Percentiles rank a stretch among this genome's conserved stretches.
These are phyloP conservation scores for Percina caprodes DNA, from an alignment of 2,113 vertebrate species.

Conservation along the genomic window DNA sequence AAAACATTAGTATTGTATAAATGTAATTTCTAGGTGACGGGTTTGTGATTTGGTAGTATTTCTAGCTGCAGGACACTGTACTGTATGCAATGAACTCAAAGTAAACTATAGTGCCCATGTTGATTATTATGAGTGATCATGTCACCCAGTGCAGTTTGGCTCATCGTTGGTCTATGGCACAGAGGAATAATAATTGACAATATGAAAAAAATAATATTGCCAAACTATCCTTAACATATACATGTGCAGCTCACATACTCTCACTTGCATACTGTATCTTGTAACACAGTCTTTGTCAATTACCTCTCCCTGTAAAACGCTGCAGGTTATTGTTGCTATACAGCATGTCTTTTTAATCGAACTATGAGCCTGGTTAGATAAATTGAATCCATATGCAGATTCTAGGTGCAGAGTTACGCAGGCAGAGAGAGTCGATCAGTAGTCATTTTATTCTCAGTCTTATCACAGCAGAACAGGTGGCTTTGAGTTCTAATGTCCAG, in stretches of 20 bases:
- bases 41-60: not conserved
- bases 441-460: conserved; percentile 38
- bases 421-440: conserved; percentile 24
- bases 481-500: conserved; percentile 21
- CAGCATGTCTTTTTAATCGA: conserved; percentile 26
- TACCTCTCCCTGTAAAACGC: not conserved
- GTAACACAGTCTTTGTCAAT: not conserved
- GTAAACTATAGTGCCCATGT: not conserved
- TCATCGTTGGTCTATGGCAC: not conserved
- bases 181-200: not conserved
- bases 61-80: not conserved
- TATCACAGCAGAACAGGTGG: conserved; percentile 33
- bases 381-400: conserved; percentile 31
- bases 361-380: conserved; percentile 29
- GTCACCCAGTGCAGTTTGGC: no score
- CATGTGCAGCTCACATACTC: not conserved
- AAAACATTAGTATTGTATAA: not conserved
- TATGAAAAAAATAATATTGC: no score
- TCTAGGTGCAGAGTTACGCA: conserved; percentile 1
- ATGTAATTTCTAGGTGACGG: not conserved
- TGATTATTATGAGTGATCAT: not conserved
- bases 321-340: conserved; percentile 16
- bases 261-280: not conserved
- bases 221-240: not conserved
- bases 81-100: not conserved